A percentile compares a stretch with the other conserved stretches of the same genome.
Conservation (phyloP, 2,888 invertebrate species). For the Marasmarcha lunaedactyla region DNA sequence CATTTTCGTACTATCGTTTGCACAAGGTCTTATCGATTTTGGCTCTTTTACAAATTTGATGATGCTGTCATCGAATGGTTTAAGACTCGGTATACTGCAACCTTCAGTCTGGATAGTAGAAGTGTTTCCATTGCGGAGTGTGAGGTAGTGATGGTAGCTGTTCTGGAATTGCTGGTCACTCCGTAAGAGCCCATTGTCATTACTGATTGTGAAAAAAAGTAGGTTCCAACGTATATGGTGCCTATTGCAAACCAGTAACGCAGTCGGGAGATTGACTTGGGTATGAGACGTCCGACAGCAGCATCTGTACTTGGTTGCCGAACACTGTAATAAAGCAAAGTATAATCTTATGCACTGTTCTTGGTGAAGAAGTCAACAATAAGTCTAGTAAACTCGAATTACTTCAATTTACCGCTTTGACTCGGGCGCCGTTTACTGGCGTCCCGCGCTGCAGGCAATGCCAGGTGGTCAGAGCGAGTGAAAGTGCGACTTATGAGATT, state of each 20-base stretch:
- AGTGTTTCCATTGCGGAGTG: conserved; percentile 23
- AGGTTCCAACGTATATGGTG: conserved; percentile 38
- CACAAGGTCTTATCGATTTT: conserved; percentile 58
- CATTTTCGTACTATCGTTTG: conserved; percentile 58
- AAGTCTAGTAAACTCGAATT: too few species aligned
- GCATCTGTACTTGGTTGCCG: too few species aligned
- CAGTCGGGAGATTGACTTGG: conserved; percentile 22
- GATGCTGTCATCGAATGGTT: conserved; percentile 70
- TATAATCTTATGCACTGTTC: too few species aligned
- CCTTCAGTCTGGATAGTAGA: conserved; percentile 74
- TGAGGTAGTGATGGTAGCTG: conserved; percentile 16
- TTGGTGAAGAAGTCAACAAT: too few species aligned
- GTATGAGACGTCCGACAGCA: conserved; percentile 18
- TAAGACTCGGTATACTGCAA: conserved; percentile 75
- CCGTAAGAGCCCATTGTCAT: conserved; percentile 32
- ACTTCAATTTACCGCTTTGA: too few species aligned
- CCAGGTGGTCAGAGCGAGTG: too few species aligned
- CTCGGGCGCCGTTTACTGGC: too few species aligned
- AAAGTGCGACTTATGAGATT: too few species aligned
- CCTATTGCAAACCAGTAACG: conserved; percentile 44
- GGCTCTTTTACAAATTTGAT: conserved; percentile 63
- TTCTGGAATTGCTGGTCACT: conserved; percentile 18
- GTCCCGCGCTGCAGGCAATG: too few species aligned
- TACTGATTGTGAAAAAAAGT: conserved; percentile 42
- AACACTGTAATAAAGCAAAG: too few species aligned